phyloP scores from a whole-genome alignment of 2,113 vertebrate genomes.

The Andinoacara biseriatus region DNA sequence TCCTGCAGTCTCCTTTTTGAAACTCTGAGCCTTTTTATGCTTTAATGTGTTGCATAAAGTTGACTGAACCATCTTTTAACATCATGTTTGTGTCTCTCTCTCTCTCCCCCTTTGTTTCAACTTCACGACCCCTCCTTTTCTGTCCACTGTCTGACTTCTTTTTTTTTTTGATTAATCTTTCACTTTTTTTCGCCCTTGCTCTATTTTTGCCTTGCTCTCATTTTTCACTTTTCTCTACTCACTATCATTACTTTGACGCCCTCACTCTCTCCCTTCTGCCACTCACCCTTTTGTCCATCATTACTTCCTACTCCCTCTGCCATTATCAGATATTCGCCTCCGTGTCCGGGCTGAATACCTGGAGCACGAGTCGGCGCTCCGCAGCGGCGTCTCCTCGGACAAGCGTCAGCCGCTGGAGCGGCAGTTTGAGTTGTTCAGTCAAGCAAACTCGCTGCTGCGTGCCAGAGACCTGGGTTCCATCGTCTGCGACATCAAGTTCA shows the following conservation, averaged over 20 bases:
- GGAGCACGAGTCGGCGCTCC: slow-evolving; percentile 87
- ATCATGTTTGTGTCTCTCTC: slow-evolving; percentile 29
- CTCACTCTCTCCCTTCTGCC: neutral
- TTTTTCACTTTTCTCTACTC: slow-evolving; percentile 7
- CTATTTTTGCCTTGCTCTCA: slow-evolving; percentile 3
- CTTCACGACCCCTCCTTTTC: slow-evolving; percentile 32
- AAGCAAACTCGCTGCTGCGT: slow-evolving; percentile 86
- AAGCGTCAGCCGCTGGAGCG: slow-evolving; percentile 87
- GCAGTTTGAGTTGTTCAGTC: slow-evolving; percentile 89
- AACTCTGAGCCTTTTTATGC: neutral
- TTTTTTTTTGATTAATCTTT: neutral
- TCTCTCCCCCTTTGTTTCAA: slow-evolving; percentile 53
- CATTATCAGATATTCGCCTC: slow-evolving; percentile 85
- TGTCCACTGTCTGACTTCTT: slow-evolving; percentile 5
- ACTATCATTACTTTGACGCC: neutral
- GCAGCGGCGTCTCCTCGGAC: slow-evolving; percentile 85
- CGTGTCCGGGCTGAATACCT: slow-evolving; percentile 90
- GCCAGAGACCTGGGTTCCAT: slow-evolving; percentile 89
- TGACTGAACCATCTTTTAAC: slow-evolving; percentile 9
- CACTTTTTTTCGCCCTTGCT: neutral
- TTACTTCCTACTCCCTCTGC: slow-evolving; percentile 31
- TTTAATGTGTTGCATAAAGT: slow-evolving; percentile 5
- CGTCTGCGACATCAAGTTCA: slow-evolving; percentile 93
- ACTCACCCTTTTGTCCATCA: slow-evolving; percentile 25
- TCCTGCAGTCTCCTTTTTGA: slow-evolving; percentile 4